Conservation (phyloP, 1,140 invertebrate species). For the Diploscapter pachys region DNA sequence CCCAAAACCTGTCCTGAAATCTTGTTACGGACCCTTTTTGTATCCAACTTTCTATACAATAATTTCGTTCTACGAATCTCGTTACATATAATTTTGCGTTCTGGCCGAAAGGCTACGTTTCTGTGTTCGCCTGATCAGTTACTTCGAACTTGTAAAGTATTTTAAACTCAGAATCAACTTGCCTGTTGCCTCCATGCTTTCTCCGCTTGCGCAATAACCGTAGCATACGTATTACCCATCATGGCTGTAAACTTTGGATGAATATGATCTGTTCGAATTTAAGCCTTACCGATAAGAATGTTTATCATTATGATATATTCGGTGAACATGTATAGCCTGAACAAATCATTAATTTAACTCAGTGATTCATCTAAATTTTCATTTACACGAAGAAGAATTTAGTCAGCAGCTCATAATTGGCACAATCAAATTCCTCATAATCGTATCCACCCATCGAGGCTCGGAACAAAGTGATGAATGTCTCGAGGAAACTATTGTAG, state of each 20-base stretch:
- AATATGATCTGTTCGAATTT: background rate
- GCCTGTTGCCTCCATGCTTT: conserved; percentile 90
- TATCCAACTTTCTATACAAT: too few species aligned
- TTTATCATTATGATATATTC: conserved; percentile 79
- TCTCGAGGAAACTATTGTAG: conserved; percentile 71
- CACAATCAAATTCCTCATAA: conserved; percentile 81
- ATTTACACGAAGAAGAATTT: conserved; percentile 81
- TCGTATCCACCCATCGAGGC: conserved; percentile 96
- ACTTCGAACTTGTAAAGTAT: conserved; percentile 4
- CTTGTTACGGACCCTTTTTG: too few species aligned
- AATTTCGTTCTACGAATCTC: too few species aligned
- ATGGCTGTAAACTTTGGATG: conserved; percentile 57
- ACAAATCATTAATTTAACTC: too few species aligned
- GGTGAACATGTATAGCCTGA: conserved; percentile 84
- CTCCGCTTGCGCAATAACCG: conserved; percentile 90
- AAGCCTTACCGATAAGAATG: conserved; percentile 60
- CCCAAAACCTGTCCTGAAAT: too few species aligned
- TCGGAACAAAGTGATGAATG: conserved; percentile 95
- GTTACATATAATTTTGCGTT: too few species aligned
- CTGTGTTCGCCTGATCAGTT: conserved; percentile 4
- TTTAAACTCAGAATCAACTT: conserved; percentile 66
- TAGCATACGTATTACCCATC: conserved; percentile 66
- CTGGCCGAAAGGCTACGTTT: too few species aligned
- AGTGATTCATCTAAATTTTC: too few species aligned
- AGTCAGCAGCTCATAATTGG: conserved; percentile 81